phyloP scores from a whole-genome alignment of 2,797 vertebrate species.

The Siniperca obscura region DNA sequence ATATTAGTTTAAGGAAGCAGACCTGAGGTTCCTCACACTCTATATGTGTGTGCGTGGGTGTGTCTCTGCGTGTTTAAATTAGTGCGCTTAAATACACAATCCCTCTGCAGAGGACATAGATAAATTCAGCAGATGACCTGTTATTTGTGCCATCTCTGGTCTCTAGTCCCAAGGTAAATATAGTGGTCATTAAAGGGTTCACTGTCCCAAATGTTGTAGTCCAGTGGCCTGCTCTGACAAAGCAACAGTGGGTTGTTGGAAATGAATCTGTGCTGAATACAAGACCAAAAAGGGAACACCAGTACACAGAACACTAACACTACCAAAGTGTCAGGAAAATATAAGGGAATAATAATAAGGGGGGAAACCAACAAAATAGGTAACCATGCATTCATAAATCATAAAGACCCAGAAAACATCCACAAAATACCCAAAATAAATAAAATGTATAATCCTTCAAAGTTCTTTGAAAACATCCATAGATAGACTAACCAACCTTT shows the following conservation, averaged over 20 bases:
- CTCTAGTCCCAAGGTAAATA: conserved; percentile 2
- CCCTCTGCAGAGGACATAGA: conserved; percentile 22
- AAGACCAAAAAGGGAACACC: conserved; percentile 19
- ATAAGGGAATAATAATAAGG: neutral
- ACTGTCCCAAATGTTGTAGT: neutral
- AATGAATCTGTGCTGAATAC: conserved; percentile 18
- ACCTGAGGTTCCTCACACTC: conserved; percentile 38
- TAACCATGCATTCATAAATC: conserved; percentile 4
- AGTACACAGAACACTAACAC: neutral
- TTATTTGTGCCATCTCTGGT: conserved; percentile 25
- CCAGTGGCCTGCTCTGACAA: conserved; percentile 15
- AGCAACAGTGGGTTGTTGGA: conserved; percentile 4
- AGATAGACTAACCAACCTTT: neutral
- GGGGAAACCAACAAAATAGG: neutral
- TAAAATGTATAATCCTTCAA: neutral
- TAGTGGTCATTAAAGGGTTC: conserved; percentile 2
- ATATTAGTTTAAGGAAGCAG: conserved; percentile 34
- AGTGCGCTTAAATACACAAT: conserved; percentile 31
- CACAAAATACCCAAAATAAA: neutral
- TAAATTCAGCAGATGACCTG: conserved; percentile 27
- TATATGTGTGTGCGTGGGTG: conserved; percentile 19
- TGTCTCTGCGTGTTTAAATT: conserved; percentile 38
- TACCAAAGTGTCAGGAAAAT: conserved; percentile 6
- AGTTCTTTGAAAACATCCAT: conserved; percentile 5
- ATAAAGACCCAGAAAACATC: conserved; percentile 1